Evolutionary conservation across 1,140 invertebrate species (phyloP).

Genomic region (Thalassaphorura encarpata): DNA sequence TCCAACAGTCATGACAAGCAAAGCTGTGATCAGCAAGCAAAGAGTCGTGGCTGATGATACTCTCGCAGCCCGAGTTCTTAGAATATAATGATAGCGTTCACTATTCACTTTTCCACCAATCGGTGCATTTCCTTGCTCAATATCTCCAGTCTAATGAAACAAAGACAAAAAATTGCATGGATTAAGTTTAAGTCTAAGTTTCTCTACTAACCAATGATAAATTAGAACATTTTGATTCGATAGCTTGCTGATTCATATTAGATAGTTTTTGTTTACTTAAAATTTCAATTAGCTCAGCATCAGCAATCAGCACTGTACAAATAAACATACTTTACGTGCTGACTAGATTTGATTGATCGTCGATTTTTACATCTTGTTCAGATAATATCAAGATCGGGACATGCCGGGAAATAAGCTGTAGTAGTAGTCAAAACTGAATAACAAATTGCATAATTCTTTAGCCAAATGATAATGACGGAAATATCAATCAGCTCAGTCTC

Average conservation of each 20-base stretch:
- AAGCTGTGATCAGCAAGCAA: constrained; percentile 57
- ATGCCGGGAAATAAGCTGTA: too few relatives aligned
- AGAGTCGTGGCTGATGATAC: constrained; percentile 53
- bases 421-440: too few relatives aligned
- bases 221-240: background rate
- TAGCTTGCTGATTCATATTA: background rate
- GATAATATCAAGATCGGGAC: too few relatives aligned
- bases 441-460: too few relatives aligned
- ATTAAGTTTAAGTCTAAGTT: background rate
- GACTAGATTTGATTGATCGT: too few relatives aligned
- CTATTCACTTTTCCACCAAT: constrained; percentile 39
- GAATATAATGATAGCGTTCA: constrained; percentile 37
- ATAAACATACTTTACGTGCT: too few relatives aligned
- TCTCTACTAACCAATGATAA: constrained; percentile 1
- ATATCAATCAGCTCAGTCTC: background rate
- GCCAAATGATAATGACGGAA: too few relatives aligned
- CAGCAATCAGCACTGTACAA: too few relatives aligned
- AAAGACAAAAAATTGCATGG: constrained; percentile 10
- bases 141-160: constrained; percentile 1
- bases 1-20: constrained; percentile 56
- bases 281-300: background rate
- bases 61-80: constrained; percentile 42
- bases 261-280: background rate
- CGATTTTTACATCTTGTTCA: too few relatives aligned
- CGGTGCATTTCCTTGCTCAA: constrained; percentile 30